These are phyloP conservation scores for Lepus oiostolus DNA, from an alignment of 2,797 vertebrate species.

Conservation along the genomic window DNA sequence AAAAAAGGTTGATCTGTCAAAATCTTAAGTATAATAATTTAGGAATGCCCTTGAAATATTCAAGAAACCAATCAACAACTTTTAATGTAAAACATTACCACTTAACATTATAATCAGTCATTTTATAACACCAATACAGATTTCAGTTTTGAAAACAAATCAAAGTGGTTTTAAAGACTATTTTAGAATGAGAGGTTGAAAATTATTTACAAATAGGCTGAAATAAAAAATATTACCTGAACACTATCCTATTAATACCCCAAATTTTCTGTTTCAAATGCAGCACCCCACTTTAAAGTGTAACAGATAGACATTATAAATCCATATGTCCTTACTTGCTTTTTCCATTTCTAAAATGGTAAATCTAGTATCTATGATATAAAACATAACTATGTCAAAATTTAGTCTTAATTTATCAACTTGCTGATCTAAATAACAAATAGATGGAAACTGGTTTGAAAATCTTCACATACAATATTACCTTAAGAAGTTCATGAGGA, in stretches of 20 bases:
- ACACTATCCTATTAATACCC: background rate
- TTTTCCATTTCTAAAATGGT: constrained; percentile 23
- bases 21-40: constrained; percentile 84
- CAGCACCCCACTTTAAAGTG: constrained; percentile 41
- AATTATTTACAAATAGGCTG: constrained; percentile 38
- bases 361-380: background rate
- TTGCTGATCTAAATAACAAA: constrained; percentile 61
- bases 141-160: constrained; percentile 37
- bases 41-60: constrained; percentile 83
- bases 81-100: constrained; percentile 78
- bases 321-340: constrained; percentile 38
- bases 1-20: constrained; percentile 82
- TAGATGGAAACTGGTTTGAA: constrained; percentile 45
- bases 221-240: constrained; percentile 58
- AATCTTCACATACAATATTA: constrained; percentile 22
- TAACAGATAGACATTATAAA: background rate
- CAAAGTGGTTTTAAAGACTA: constrained; percentile 75
- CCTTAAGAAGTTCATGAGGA: too few species aligned
- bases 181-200: constrained; percentile 77
- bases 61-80: constrained; percentile 81
- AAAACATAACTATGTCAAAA: constrained; percentile 46
- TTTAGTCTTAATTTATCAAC: constrained; percentile 47
- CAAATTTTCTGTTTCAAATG: constrained; percentile 57
- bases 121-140: constrained; percentile 75
- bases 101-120: constrained; percentile 81